A percentile compares a stretch with the other conserved stretches of the same genome.
Evolutionary conservation across 2,113 vertebrate species (phyloP).

Genomic region (Protomyctophum bolini): DNA sequence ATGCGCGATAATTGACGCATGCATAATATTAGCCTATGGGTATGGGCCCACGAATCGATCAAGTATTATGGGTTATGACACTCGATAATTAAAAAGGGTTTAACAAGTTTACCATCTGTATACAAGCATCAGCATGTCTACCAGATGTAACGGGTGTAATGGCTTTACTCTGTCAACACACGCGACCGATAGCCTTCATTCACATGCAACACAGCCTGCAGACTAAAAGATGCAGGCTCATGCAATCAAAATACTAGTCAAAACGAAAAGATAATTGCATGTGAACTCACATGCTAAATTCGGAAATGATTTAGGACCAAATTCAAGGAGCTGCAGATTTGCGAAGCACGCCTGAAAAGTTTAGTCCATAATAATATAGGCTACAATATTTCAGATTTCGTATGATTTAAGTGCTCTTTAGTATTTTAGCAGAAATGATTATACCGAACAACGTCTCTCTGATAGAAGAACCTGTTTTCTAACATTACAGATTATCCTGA

Average conservation of each 20-base stretch:
- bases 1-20: too few species aligned
- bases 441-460: too few species aligned
- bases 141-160: neutral
- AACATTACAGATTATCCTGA: conserved; percentile 90
- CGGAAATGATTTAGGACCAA: neutral
- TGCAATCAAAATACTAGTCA: neutral
- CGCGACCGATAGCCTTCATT: neutral
- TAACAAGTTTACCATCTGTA: neutral
- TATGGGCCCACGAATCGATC: neutral
- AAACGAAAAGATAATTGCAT: neutral
- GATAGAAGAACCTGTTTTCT: neutral
- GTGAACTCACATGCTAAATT: neutral
- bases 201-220: neutral
- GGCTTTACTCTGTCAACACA: neutral
- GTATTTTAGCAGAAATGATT: too few species aligned
- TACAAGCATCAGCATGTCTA: neutral
- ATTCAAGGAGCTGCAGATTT: too few species aligned
- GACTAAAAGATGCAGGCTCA: neutral
- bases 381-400: too few species aligned
- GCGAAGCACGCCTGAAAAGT: too few species aligned
- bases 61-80: neutral
- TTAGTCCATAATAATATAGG: too few species aligned
- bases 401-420: too few species aligned
- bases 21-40: too few species aligned
- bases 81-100: neutral